Evolutionary conservation across 2,888 invertebrate genomes (phyloP).

Genomic region (Myopa tessellatipennis): DNA sequence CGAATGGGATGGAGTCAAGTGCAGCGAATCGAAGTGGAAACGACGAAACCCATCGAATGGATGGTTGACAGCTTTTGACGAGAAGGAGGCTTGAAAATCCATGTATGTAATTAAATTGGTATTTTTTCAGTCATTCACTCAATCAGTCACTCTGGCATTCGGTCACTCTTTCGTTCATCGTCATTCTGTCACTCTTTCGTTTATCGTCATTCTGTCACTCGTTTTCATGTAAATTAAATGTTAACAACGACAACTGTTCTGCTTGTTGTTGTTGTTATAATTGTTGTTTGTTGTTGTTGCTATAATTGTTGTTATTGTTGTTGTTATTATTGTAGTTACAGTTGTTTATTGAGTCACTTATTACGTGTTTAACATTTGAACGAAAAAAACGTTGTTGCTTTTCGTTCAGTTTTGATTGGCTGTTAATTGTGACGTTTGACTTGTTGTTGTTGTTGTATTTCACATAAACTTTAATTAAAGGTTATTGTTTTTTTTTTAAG

Average conservation of each 20-base stretch:
- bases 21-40: not conserved
- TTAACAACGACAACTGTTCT: constrained; percentile 3
- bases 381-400: too few relatives aligned
- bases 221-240: not conserved
- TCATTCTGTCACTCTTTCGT: not conserved
- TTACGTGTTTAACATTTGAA: constrained; percentile 33
- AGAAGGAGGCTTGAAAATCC: constrained; percentile 1
- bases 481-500: too few relatives aligned
- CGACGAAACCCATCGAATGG: not conserved
- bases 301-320: not conserved
- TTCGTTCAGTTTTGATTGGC: constrained; percentile 15
- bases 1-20: not conserved
- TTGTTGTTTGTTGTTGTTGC: not conserved
- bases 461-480: too few relatives aligned
- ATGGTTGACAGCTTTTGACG: not conserved
- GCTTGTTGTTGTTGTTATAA: not conserved
- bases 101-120: constrained; percentile 25
- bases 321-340: not conserved
- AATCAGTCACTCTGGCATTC: not conserved
- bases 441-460: too few relatives aligned
- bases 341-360: constrained; percentile 26
- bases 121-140: not conserved
- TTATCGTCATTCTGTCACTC: not conserved
- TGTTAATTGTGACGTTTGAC: constrained; percentile 11
- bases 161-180: not conserved